A percentile compares a stretch with the other conserved stretches of the same genome.
These are phyloP conservation scores for Hydrochoerus hydrochaeris DNA, from an alignment of 2,113 vertebrate species.

Conservation along the genomic window DNA sequence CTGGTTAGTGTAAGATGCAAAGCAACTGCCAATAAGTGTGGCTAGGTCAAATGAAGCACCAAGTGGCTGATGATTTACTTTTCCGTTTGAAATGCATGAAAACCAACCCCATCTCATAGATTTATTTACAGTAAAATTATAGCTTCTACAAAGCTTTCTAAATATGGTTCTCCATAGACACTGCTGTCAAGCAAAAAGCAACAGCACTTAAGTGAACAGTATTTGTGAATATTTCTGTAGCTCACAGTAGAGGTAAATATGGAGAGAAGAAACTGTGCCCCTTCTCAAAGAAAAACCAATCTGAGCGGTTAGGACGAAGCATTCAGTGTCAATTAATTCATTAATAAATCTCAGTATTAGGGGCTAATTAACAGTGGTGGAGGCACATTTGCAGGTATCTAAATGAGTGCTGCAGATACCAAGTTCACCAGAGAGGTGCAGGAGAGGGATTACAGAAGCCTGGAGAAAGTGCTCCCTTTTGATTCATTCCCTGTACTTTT, in stretches of 20 bases:
- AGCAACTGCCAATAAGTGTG: background rate
- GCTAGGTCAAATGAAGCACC: background rate
- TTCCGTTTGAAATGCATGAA: background rate
- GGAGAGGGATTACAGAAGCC: background rate
- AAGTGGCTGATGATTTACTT: background rate
- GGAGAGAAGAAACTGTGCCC: too few species aligned
- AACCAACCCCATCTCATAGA: background rate
- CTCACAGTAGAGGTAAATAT: background rate
- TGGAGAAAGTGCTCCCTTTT: background rate
- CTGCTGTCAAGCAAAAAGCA: background rate
- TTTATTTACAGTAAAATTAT: background rate
- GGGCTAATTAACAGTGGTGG: background rate
- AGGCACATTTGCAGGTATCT: too few species aligned
- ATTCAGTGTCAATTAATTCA: background rate
- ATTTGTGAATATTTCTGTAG: background rate
- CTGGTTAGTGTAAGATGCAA: background rate
- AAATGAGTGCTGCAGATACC: background rate
- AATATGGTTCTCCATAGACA: background rate
- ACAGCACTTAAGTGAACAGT: background rate
- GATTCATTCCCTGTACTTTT: background rate
- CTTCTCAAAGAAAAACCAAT: background rate
- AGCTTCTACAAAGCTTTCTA: slow-evolving; percentile 33
- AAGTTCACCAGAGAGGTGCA: background rate
- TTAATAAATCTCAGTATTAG: too few species aligned
- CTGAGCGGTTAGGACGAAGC: background rate